Percentiles rank a stretch among this genome's conserved stretches.
These are phyloP conservation scores for Rhinatrema bivittatum DNA, from an alignment of 2,797 vertebrate species.

Conservation along the genomic window DNA sequence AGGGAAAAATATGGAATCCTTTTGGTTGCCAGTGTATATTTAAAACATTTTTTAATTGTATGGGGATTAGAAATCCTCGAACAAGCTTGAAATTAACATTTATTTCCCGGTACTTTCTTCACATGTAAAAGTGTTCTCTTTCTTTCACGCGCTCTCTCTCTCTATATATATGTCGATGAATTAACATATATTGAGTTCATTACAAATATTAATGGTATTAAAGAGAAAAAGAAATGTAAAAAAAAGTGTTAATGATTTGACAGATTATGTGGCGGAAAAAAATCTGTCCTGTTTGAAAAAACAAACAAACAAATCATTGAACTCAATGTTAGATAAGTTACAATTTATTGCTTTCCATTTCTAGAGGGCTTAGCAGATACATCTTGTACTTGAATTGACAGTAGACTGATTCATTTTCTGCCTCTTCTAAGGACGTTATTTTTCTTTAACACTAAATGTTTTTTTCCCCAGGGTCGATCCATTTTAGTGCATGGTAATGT, in stretches of 20 bases:
- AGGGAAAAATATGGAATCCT: constrained; percentile 8
- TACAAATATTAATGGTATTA: constrained; percentile 57
- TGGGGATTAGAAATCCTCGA: constrained; percentile 44
- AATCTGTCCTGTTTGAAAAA: constrained; percentile 22
- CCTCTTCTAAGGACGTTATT: constrained; percentile 70
- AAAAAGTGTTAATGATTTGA: constrained; percentile 72
- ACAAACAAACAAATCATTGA: no score
- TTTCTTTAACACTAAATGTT: constrained; percentile 64
- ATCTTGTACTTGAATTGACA: constrained; percentile 71
- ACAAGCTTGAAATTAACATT: constrained; percentile 35
- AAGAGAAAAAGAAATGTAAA: no score
- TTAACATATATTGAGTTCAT: constrained; percentile 71
- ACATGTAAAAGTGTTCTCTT: constrained; percentile 57
- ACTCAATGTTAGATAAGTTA: not conserved
- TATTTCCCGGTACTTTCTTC: constrained; percentile 70
- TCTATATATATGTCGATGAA: constrained; percentile 71
- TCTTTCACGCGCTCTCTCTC: no score
- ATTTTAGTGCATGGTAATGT: constrained; percentile 81
- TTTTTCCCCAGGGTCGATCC: constrained; percentile 48
- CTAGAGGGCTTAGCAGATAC: constrained; percentile 66
- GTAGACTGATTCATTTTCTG: constrained; percentile 71
- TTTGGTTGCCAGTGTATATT: constrained; percentile 35
- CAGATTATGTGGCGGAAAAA: constrained; percentile 44
- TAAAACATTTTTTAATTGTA: constrained; percentile 21
- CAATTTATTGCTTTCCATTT: constrained; percentile 27